These are phyloP conservation scores for Agapetus fuscipes DNA, from an alignment of 2,888 invertebrate genomes.

Conservation along the genomic window DNA sequence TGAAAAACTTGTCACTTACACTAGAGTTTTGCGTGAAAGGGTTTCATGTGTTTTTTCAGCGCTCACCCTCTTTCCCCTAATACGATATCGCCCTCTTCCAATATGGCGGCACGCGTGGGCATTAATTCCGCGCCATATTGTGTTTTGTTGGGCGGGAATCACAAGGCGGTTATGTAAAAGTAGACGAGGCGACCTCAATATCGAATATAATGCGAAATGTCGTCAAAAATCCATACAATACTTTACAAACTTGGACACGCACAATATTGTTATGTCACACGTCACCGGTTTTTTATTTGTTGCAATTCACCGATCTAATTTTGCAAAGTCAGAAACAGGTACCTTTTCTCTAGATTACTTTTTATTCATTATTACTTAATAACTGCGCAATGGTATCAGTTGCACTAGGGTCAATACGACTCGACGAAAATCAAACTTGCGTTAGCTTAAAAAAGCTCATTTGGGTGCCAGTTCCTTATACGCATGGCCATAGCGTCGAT, in stretches of 20 bases:
- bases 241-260: not conserved
- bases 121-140: not conserved
- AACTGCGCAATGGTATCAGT: too few species aligned
- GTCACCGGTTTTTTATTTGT: too few species aligned
- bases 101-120: not conserved
- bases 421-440: too few species aligned
- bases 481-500: too few species aligned
- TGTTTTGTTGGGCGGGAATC: too few species aligned
- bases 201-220: not conserved
- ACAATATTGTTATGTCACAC: not conserved
- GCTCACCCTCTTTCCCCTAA: too few species aligned
- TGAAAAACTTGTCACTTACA: too few species aligned
- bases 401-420: too few species aligned
- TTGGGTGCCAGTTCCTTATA: too few species aligned
- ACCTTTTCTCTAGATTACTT: not conserved
- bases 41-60: not conserved
- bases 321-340: not conserved
- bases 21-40: not conserved
- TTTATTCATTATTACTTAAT: not conserved
- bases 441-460: too few species aligned
- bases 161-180: not conserved
- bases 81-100: too few species aligned
- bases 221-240: not conserved
- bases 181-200: not conserved
- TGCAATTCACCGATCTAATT: not conserved